Percentiles rank a stretch among this genome's conserved stretches.
Evolutionary conservation across 2,797 vertebrate species (phyloP).

Genomic region (Cyclopterus lumpus): DNA sequence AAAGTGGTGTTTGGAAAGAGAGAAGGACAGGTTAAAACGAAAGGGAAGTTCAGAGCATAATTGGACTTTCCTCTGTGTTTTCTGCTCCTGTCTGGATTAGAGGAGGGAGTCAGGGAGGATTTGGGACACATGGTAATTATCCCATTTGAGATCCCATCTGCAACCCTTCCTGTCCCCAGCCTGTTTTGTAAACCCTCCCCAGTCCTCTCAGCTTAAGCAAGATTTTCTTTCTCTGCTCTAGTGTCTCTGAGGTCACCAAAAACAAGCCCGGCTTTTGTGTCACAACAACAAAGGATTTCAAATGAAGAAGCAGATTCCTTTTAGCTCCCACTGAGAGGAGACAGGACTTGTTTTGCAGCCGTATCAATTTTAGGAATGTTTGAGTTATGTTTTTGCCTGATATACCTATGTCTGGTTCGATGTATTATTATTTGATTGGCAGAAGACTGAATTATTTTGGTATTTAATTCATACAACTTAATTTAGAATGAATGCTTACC

Average conservation of each 20-base stretch:
- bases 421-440: neutral
- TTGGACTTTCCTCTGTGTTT: slow-evolving; percentile 58
- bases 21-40: slow-evolving; percentile 20
- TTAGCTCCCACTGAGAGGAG: slow-evolving; percentile 45
- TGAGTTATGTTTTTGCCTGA: neutral
- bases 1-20: neutral
- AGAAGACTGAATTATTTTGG: neutral
- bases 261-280: slow-evolving; percentile 60
- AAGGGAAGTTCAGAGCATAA: slow-evolving; percentile 51
- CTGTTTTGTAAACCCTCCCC: slow-evolving; percentile 60
- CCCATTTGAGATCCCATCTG: slow-evolving; percentile 62
- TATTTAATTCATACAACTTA: neutral
- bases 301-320: slow-evolving; percentile 43
- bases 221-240: slow-evolving; percentile 63
- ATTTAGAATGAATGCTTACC: neutral
- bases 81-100: slow-evolving; percentile 61
- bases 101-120: slow-evolving; percentile 58
- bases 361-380: slow-evolving; percentile 33
- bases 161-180: slow-evolving; percentile 36
- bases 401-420: neutral
- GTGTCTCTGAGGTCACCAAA: slow-evolving; percentile 55
- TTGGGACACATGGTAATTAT: slow-evolving; percentile 69
- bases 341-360: slow-evolving; percentile 35
- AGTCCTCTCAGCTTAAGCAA: slow-evolving; percentile 58
- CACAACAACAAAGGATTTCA: slow-evolving; percentile 67